Evolutionary conservation across 1,140 invertebrate species (phyloP), one percentile per base, ranked within the genome.

Genomic region (Lutraria rhynchaena): DNA sequence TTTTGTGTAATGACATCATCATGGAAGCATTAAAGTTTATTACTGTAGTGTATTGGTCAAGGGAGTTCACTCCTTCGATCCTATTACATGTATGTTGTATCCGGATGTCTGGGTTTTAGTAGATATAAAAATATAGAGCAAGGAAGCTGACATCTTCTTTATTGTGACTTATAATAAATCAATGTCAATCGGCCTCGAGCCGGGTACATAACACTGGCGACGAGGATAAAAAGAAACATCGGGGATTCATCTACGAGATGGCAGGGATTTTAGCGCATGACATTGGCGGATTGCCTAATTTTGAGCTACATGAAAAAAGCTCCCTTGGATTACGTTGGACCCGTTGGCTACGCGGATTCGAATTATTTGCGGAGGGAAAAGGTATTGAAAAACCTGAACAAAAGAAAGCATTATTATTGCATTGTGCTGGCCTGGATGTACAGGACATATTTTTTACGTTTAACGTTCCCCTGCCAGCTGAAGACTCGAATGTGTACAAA

Each of bases 361-460:
- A 78, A 57, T 41, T 82, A 7, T 85, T 46, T 67, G 58, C 65
- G 0, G 53, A 51, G 11, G 74, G 71, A 4, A 83, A 81, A 81
- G 81, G 81, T 17, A 71, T 85, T 13, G 44, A 19, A 7, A 29
- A 83, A 9, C 27, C 17, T 1, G 46, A n/a, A 9, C 74, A 85
- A 24, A 85, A 82, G 60, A 78, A 80, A 35, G 67, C 80, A 27
- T 73, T 84, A 49, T 65, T 86, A 5, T 51, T 86, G 27, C 78
- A 82, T 44, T 67, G 41, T 70, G 80, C 83, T 29, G 83, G 80
- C 15, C 61, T 76, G 5, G 35, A 70, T 9, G 80, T 86, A 0
- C 80, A 86, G 22, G 85, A 86, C 67, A 78, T 85, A 33, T 85
- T 81, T 46, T 81, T 67, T 29, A 83, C 81, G 1, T 29, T 82